Percentiles rank a stretch among this genome's conserved stretches.
phyloP scores from a whole-genome alignment of 2,797 vertebrate species.

The Fistularia commersonii region DNA sequence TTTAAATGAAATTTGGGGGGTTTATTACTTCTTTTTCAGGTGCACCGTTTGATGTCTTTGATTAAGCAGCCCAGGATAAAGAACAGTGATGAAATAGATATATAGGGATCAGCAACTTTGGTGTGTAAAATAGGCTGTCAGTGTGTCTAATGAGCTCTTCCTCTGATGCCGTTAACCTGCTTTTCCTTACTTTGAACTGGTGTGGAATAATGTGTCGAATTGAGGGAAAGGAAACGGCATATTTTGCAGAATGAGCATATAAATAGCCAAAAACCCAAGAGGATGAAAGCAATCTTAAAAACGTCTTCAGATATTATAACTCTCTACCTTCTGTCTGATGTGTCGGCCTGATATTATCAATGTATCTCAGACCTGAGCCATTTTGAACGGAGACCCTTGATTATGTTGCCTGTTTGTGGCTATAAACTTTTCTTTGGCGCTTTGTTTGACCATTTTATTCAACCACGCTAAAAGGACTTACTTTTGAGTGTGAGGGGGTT shows the following conservation, averaged over 20 bases:
- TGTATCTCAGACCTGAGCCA: background rate
- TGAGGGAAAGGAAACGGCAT: conserved; percentile 1
- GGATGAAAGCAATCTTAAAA: conserved; percentile 12
- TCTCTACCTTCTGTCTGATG: background rate
- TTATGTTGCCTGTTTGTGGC: too few relatives aligned
- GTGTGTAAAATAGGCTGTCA: conserved; percentile 28
- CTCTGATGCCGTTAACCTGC: conserved; percentile 45
- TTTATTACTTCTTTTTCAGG: conserved; percentile 49
- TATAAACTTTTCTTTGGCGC: too few relatives aligned
- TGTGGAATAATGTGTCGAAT: conserved; percentile 8
- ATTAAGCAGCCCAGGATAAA: conserved; percentile 49
- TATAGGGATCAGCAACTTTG: conserved; percentile 21
- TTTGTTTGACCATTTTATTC: too few relatives aligned
- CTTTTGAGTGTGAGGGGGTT: too few relatives aligned
- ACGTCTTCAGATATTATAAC: too few relatives aligned
- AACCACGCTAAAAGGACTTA: too few relatives aligned
- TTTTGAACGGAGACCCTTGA: background rate
- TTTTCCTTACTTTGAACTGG: conserved; percentile 22
- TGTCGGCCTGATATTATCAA: background rate
- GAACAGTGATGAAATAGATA: conserved; percentile 33
- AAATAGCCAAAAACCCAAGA: conserved; percentile 14
- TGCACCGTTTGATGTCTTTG: conserved; percentile 42
- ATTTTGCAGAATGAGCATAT: background rate
- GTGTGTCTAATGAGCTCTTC: conserved; percentile 42
- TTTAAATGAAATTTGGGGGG: conserved; percentile 34